Percentiles rank a stretch among this genome's conserved stretches.
phyloP scores from a whole-genome alignment of 2,113 vertebrate genomes.

The Actenoides lindsayi region DNA sequence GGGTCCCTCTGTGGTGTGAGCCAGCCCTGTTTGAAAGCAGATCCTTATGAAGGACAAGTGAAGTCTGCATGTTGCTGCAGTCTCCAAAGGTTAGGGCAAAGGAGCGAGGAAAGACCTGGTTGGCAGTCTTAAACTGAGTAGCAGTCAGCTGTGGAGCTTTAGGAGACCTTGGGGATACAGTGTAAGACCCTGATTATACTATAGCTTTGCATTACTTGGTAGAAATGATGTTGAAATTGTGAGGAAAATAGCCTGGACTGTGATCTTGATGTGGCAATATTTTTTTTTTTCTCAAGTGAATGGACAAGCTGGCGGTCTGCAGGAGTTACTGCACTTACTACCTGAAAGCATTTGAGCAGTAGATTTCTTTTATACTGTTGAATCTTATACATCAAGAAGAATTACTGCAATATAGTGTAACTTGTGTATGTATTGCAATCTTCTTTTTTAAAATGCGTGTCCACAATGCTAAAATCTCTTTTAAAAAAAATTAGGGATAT shows the following conservation, averaged over 20 bases:
- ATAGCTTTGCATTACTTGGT: neutral
- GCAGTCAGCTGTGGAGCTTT: neutral
- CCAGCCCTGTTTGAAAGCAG: neutral
- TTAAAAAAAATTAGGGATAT: neutral
- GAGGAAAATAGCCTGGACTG: neutral
- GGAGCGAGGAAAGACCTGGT: neutral
- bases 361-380: neutral
- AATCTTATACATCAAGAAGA: neutral
- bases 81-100: neutral
- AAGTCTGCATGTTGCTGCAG: neutral
- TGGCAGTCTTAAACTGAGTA: neutral
- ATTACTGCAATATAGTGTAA: neutral
- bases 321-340: neutral
- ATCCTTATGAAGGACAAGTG: neutral
- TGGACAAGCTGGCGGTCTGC: neutral
- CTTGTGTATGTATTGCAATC: neutral
- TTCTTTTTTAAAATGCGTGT: neutral
- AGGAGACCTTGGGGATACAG: neutral
- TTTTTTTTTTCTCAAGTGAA: neutral
- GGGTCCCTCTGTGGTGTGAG: rapidly evolving
- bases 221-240: neutral
- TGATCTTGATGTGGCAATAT: neutral
- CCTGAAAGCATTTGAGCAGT: neutral
- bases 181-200: neutral
- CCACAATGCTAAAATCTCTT: neutral